Base-by-base conservation (phyloP, 2,888 invertebrate genomes). In the Opisthograptis luteolata region DNA sequence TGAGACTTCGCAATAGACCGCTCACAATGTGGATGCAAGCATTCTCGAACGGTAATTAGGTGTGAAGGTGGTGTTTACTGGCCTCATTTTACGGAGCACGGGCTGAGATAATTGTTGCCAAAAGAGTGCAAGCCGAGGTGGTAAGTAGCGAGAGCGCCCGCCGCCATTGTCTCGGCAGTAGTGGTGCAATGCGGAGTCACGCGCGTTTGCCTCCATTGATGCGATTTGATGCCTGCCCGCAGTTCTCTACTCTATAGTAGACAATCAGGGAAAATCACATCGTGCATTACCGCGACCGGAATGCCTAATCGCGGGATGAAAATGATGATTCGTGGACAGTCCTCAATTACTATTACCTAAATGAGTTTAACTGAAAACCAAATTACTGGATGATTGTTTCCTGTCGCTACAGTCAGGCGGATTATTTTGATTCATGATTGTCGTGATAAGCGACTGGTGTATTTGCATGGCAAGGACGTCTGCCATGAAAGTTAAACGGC, bases 111-210 rank as follows among this genome's bases (percentile, higher is more conserved):
- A 85, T 81, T 75, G 72, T 77, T 70, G 73, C 72, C 75, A 75
- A 83, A 84, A 83, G 72, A 76, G 76, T 76, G 74, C 61, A 62
- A 79, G 61, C 61, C 61, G 64, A 74, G 70, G 76, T 77, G 77
- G 62, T 55, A 79, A 79, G 76, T 79, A 70, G 71, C 74, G 76
- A 81, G 76, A 74, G 71, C 62, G 66, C 56, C 51, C 51, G 37
- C 70, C 34, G 62, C 79, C 69, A 84, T 86, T 87, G 86, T 86
- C 73, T 85, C 68, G 59, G 57, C 48, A 32, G 60, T 62, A 63
- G 68, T 86, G 79, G 73, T 79, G 86, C 79, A 86, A 87, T 73
- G 68, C 79, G 86, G 84, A 84, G 87, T 86, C 83, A 87, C 85
- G 88, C 84, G 79, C 80, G 70, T 87, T 83, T 86, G 81, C 76